phyloP scores from a whole-genome alignment of 2,113 vertebrate species.

The Capricornis sumatraensis region DNA sequence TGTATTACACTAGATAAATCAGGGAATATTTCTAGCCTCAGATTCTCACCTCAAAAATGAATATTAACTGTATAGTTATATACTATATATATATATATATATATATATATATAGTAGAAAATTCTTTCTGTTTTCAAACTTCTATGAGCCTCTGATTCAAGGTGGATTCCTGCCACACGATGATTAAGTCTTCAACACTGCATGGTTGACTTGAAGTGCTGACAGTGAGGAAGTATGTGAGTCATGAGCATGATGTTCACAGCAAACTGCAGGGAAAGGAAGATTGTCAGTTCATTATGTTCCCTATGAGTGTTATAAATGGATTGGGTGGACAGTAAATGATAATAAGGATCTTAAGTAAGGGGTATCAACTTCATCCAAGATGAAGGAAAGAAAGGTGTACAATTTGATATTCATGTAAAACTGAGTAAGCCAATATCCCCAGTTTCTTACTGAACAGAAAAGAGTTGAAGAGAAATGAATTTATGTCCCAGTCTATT shows the following conservation, averaged over 20 bases:
- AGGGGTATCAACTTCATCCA: conserved; percentile 16
- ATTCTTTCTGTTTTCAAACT: conserved; percentile 3
- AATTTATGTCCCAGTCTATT: not conserved
- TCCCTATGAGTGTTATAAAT: conserved; percentile 33
- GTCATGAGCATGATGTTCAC: conserved; percentile 31
- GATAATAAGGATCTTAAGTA: conserved; percentile 35
- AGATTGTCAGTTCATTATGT: not conserved
- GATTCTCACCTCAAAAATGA: conserved; percentile 10
- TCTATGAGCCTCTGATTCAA: conserved; percentile 9
- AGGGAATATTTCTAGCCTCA: conserved; percentile 24
- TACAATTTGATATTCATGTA: conserved; percentile 17
- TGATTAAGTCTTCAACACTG: conserved; percentile 41
- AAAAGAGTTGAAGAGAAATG: not conserved
- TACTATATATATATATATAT: too few relatives aligned
- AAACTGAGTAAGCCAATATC: not conserved
- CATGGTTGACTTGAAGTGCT: not conserved
- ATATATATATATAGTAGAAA: not conserved
- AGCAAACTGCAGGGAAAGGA: conserved; percentile 5
- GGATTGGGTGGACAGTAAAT: conserved; percentile 3
- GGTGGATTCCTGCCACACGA: not conserved
- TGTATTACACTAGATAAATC: not conserved
- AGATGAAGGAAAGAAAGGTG: not conserved
- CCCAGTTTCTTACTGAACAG: not conserved
- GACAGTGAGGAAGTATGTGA: conserved; percentile 39
- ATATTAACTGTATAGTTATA: not conserved